These are phyloP conservation scores for Chrysogorgia sp. DNA, from an alignment of 92 coral and sea anemone species.

Conservation along the genomic window DNA sequence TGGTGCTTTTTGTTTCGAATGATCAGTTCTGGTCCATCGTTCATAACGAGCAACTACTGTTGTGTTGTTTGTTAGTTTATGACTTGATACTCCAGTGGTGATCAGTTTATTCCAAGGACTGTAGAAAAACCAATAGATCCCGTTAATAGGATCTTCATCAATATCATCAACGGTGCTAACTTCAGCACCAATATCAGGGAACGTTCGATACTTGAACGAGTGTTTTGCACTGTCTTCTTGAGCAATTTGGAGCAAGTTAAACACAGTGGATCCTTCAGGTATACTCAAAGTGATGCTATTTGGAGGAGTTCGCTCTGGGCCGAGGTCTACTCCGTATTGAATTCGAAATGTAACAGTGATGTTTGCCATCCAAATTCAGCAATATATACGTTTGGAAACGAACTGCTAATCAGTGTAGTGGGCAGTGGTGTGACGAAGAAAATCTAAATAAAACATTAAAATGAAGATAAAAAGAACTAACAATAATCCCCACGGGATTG, in stretches of 20 bases:
- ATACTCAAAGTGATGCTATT: slow-evolving; percentile 8
- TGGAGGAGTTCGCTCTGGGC: slow-evolving; percentile 38
- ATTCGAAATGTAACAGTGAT: slow-evolving; percentile 42
- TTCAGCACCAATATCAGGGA: slow-evolving; percentile 41
- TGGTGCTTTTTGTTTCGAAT: slow-evolving; percentile 46
- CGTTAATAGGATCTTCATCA: slow-evolving; percentile 38
- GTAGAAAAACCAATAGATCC: slow-evolving; percentile 41
- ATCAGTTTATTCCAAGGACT: slow-evolving; percentile 49
- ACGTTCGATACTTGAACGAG: slow-evolving; percentile 42
- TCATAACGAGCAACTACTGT: slow-evolving; percentile 42
- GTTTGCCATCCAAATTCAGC: slow-evolving; percentile 25
- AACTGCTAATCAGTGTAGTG: too few species aligned
- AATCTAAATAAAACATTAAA: too few species aligned
- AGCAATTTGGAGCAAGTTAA: slow-evolving; percentile 37
- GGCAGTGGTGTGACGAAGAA: too few species aligned
- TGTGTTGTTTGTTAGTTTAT: slow-evolving; percentile 35
- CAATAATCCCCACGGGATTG: too few species aligned
- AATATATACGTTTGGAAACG: too few species aligned
- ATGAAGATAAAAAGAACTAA: too few species aligned
- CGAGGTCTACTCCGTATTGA: slow-evolving; percentile 40
- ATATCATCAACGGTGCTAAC: slow-evolving; percentile 33
- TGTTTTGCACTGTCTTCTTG: slow-evolving; percentile 36
- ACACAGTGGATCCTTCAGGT: slow-evolving; percentile 35
- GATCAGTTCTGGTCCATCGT: slow-evolving; percentile 40
- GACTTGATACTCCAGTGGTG: slow-evolving; percentile 38